phyloP scores from a whole-genome alignment of 2,888 invertebrate species.

The Amiota communis region DNA sequence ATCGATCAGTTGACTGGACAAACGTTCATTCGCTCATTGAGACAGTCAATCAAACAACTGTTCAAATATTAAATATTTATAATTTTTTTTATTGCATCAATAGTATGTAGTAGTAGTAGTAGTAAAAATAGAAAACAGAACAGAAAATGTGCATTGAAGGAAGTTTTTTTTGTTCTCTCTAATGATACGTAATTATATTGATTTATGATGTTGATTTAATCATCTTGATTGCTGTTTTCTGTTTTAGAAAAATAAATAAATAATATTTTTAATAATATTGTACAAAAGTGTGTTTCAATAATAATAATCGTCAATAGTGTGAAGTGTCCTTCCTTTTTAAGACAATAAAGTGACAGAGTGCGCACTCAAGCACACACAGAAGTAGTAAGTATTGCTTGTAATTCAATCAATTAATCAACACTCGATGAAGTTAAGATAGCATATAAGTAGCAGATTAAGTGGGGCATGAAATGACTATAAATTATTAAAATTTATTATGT shows the following conservation, averaged over 20 bases:
- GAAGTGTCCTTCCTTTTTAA: slow-evolving; percentile 5
- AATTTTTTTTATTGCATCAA: slow-evolving; percentile 1
- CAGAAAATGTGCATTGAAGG: slow-evolving; percentile 35
- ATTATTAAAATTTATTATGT: no score
- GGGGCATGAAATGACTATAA: no score
- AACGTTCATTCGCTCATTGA: no score
- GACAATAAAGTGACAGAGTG: neutral
- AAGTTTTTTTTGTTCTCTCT: slow-evolving; percentile 39
- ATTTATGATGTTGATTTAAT: slow-evolving; percentile 32
- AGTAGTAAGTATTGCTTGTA: neutral
- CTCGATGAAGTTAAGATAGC: neutral
- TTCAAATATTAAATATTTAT: slow-evolving; percentile 12
- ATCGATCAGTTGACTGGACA: neutral
- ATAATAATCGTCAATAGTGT: neutral
- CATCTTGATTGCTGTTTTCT: neutral
- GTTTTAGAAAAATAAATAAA: no score
- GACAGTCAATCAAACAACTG: neutral
- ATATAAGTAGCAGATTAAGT: no score
- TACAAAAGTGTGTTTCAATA: neutral
- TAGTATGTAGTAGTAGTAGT: no score
- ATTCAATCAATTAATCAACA: slow-evolving; percentile 2
- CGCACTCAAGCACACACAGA: neutral
- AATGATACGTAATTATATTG: slow-evolving; percentile 57
- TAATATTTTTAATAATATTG: no score
- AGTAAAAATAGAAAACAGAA: neutral